Evolutionary conservation across 2,888 invertebrate genomes (phyloP).

Genomic region (Elysia crispata): DNA sequence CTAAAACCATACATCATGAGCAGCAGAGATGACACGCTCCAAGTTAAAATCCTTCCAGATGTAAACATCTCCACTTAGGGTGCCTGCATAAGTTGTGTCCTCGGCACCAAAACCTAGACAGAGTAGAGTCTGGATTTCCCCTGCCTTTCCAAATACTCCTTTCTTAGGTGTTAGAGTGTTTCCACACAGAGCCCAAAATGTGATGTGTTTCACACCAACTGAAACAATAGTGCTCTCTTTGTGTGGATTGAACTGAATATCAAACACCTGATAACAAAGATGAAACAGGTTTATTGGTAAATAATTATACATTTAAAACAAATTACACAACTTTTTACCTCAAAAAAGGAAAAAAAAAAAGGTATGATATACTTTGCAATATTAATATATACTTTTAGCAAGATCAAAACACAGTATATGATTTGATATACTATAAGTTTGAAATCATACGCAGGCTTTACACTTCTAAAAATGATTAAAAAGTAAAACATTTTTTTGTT

Average conservation of each 20-base stretch:
- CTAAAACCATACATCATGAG: slow-evolving; percentile 71
- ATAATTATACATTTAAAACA: neutral
- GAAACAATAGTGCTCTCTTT: slow-evolving; percentile 72
- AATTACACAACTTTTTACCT: neutral
- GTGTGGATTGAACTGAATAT: slow-evolving; percentile 74
- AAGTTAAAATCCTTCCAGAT: slow-evolving; percentile 76
- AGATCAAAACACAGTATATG: too few relatives aligned
- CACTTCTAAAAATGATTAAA: too few relatives aligned
- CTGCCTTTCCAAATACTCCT: slow-evolving; percentile 76
- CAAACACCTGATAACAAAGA: slow-evolving; percentile 73
- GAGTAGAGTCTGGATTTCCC: slow-evolving; percentile 77
- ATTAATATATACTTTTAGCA: too few relatives aligned
- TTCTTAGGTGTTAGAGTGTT: slow-evolving; percentile 76
- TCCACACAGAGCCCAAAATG: slow-evolving; percentile 77
- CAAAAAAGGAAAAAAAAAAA: neutral
- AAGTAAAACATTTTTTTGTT: too few relatives aligned
- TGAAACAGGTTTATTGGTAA: neutral
- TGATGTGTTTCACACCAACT: slow-evolving; percentile 78
- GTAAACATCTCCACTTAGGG: slow-evolving; percentile 78
- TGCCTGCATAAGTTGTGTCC: slow-evolving; percentile 75
- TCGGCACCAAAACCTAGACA: slow-evolving; percentile 74
- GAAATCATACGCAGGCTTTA: too few relatives aligned
- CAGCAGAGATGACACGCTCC: slow-evolving; percentile 70
- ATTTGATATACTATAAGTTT: too few relatives aligned
- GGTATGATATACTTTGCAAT: too few relatives aligned